Evolutionary conservation across 2,888 invertebrate species (phyloP).

Genomic region (Trichacis sp.): DNA sequence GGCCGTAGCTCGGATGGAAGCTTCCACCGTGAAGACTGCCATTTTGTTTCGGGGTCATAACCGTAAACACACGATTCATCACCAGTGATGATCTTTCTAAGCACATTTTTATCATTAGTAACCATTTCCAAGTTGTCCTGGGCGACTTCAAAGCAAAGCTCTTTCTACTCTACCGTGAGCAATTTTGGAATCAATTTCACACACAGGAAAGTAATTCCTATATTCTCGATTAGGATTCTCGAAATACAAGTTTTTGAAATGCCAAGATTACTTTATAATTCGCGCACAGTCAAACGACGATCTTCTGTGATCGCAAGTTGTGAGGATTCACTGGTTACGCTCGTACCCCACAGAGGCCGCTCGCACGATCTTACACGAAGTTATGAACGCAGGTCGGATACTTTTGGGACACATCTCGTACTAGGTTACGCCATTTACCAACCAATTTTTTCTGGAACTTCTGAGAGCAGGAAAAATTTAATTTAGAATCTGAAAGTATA

Average conservation of each 20-base stretch:
- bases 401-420: no score
- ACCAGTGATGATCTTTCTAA: slow-evolving; percentile 44
- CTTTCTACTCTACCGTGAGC: slow-evolving; percentile 31
- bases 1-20: slow-evolving; percentile 14
- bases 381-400: no score
- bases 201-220: slow-evolving; percentile 22
- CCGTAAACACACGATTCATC: slow-evolving; percentile 45
- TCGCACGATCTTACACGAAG: no score
- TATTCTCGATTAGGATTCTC: neutral
- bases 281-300: slow-evolving; percentile 23
- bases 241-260: neutral
- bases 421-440: no score
- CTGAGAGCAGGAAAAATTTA: no score
- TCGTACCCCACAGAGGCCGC: no score
- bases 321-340: no score
- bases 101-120: slow-evolving; percentile 22
- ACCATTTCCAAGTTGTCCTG: slow-evolving; percentile 21
- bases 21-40: slow-evolving; percentile 42
- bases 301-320: neutral
- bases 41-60: slow-evolving; percentile 35
- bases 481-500: no score
- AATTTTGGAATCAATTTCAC: slow-evolving; percentile 40
- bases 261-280: neutral
- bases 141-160: slow-evolving; percentile 20
- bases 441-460: no score